These are phyloP conservation scores for Corythaeola cristata DNA, from an alignment of 2,113 vertebrate genomes.

Conservation along the genomic window DNA sequence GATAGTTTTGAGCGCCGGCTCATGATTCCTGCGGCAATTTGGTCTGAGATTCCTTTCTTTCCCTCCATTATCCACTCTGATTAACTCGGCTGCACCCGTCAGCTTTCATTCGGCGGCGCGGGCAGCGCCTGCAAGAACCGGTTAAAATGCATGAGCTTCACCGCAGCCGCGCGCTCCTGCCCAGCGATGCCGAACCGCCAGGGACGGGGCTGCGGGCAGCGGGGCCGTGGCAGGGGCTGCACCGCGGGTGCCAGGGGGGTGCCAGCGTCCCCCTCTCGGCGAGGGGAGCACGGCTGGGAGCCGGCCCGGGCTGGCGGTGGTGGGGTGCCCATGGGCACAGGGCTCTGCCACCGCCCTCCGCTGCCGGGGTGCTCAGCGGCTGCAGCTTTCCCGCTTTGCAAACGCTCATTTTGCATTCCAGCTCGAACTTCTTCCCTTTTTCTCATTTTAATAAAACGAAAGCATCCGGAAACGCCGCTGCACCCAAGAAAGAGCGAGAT, in stretches of 20 bases:
- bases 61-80: constrained; percentile 79
- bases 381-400: not conserved
- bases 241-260: not conserved
- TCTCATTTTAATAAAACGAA: constrained; percentile 70
- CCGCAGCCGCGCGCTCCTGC: constrained; percentile 1
- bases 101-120: constrained; percentile 54
- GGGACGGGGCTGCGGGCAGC: not conserved
- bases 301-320: not conserved
- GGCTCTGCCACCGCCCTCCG: not conserved
- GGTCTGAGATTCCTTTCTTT: constrained; percentile 74
- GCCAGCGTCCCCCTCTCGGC: not conserved
- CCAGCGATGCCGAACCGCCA: not conserved
- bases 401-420: constrained; percentile 46
- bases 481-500: constrained; percentile 38
- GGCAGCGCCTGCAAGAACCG: constrained; percentile 36
- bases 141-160: constrained; percentile 73
- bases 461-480: constrained; percentile 56
- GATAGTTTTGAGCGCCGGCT: constrained; percentile 61
- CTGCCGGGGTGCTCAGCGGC: not conserved
- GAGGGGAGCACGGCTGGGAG: not conserved
- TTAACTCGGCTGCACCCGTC: constrained; percentile 79
- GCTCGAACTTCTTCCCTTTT: constrained; percentile 62
- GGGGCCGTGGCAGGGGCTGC: rapidly evolving
- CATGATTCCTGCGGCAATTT: constrained; percentile 74
- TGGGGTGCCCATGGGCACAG: not conserved